Percentiles rank a stretch among this genome's conserved stretches.
Evolutionary conservation across 2,113 vertebrate species (phyloP).

Genomic region (Acrocephalus arundinaceus): DNA sequence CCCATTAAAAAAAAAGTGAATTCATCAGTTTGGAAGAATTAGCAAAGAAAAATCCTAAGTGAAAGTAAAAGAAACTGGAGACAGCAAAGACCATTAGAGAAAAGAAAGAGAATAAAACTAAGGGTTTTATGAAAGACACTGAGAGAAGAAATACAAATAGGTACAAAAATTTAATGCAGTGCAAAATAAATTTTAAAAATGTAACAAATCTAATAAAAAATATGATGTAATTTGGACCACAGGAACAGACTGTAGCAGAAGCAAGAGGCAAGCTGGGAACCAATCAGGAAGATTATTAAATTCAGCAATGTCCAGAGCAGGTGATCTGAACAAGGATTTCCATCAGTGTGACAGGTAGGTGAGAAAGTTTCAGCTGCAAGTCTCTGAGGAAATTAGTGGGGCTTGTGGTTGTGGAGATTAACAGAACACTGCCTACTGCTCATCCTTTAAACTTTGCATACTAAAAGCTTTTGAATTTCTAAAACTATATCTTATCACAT

Average conservation of each 20-base stretch:
- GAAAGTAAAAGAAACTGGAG: neutral
- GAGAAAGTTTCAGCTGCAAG: neutral
- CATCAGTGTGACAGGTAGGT: neutral
- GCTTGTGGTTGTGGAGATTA: neutral
- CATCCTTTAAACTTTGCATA: neutral
- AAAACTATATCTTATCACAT: neutral
- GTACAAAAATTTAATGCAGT: neutral
- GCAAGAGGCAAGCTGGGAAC: neutral
- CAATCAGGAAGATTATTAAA: neutral
- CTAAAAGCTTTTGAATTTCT: neutral
- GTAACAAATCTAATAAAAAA: neutral
- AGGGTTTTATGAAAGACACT: neutral
- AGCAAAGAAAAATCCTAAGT: neutral
- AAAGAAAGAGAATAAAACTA: neutral
- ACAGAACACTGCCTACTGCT: neutral
- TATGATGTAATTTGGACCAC: neutral
- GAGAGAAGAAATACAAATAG: neutral
- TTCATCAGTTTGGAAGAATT: neutral
- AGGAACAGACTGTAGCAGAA: neutral
- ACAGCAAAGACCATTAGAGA: neutral
- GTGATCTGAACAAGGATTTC: neutral
- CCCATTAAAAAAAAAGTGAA: neutral
- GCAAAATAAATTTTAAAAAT: neutral
- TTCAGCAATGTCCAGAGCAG: neutral
- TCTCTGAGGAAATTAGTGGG: neutral